Evolutionary conservation across 2,888 invertebrate species (phyloP), one percentile per base, ranked within the genome.

Genomic region (Dione juno): DNA sequence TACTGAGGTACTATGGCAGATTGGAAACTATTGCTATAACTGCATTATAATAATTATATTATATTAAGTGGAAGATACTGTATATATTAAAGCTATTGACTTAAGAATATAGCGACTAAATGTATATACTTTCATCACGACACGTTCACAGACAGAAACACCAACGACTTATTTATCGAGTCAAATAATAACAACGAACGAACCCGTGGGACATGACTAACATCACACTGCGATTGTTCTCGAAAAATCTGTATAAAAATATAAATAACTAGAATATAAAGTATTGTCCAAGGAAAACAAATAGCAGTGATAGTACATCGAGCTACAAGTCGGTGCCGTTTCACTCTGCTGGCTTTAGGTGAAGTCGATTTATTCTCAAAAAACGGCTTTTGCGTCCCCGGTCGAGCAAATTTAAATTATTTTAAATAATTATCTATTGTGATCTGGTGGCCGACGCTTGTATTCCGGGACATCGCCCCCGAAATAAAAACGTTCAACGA

Each of bases 41-140:
- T 84, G 84, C 86, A 81, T 79, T 78, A 79, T 84, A 88, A 89
- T 81, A 88, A 90, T 81, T 76, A 77, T 75, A 81, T 83, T 83
- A 83, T 75, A 81, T 83, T 83, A 83, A 84, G 84, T 91, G 90
- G 92, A 91, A 91, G 90, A 92, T 91, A 91, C 88, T 90, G 91
- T 89, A 88, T 81, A 88, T 86, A 89, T 92, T 93, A 93, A 92
- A 93, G 92, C 92, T 92, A 92, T 89, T 85, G 84, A 81, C 82
- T 85, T 85, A 87, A 85, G 89, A 87, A 85, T 86, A 88, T 78
- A 89, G 86, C 92, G 90, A 90, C 86, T 80, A 78, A 72, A 74
- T 76, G 76, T 77, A 75, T 75, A 76, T 75, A 75, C 68, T 75
- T 74, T 74, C 76, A 74, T 70, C 70, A 64, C 74, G 73, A 78